These are phyloP conservation scores for Latrodectus hesperus DNA, from an alignment of 2,888 invertebrate genomes.

Conservation along the genomic window DNA sequence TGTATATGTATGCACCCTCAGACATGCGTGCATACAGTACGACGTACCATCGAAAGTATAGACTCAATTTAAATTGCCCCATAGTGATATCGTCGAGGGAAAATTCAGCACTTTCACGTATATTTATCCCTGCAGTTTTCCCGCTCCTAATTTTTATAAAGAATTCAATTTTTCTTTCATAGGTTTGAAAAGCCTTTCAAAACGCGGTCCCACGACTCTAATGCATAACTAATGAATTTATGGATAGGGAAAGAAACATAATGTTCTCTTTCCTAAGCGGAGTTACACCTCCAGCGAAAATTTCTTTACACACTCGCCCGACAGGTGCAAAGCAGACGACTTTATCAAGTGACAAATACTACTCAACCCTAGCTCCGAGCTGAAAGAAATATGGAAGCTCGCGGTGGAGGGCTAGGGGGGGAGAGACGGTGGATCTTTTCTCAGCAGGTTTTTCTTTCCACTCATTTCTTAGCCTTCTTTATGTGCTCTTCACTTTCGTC, in stretches of 20 bases:
- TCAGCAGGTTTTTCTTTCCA: not conserved
- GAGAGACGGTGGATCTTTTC: conserved; percentile 1
- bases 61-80: too few relatives aligned
- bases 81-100: too few relatives aligned
- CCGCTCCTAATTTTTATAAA: too few relatives aligned
- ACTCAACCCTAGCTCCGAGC: not conserved
- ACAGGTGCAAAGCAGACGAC: conserved; percentile 59
- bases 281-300: too few relatives aligned
- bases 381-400: conserved; percentile 27
- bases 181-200: not conserved
- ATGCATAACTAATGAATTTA: conserved; percentile 66
- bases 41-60: too few relatives aligned
- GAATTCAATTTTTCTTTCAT: not conserved
- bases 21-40: too few relatives aligned
- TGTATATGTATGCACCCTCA: too few relatives aligned
- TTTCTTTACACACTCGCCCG: not conserved
- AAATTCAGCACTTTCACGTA: too few relatives aligned
- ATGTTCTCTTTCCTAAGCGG: too few relatives aligned
- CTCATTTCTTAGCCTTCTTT: conserved; percentile 39
- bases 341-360: conserved; percentile 59
- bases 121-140: too few relatives aligned
- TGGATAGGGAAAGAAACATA: conserved; percentile 11
- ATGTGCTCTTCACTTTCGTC: conserved; percentile 11
- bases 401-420: not conserved
- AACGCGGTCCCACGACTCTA: conserved; percentile 3